phyloP scores from a whole-genome alignment of 2,888 invertebrate genomes.

The Adelphocoris suturalis region DNA sequence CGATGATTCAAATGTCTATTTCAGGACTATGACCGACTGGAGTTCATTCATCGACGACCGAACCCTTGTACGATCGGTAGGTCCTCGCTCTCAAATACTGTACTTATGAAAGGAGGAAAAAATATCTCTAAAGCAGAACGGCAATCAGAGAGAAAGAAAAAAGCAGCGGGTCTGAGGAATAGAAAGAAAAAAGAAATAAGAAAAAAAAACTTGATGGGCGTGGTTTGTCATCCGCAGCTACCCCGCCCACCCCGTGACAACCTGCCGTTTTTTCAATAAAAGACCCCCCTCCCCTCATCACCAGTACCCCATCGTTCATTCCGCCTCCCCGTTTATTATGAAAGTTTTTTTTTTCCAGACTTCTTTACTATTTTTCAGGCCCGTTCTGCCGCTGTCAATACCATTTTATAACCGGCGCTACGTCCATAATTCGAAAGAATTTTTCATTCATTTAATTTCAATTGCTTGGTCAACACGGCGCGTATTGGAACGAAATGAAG shows the following conservation, averaged over 20 bases:
- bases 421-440: not conserved
- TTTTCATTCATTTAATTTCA: slow-evolving; percentile 1
- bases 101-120: not conserved
- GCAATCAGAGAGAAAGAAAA: not conserved
- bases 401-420: slow-evolving; percentile 10
- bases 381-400: slow-evolving; percentile 18
- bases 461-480: not conserved
- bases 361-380: slow-evolving; percentile 28
- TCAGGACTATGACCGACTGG: no score
- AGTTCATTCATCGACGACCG: no score
- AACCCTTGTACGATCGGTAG: no score
- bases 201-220: slow-evolving; percentile 71
- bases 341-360: slow-evolving; percentile 10
- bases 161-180: slow-evolving; percentile 35
- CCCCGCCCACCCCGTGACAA: slow-evolving; percentile 70
- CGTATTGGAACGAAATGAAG: no score
- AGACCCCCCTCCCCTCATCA: slow-evolving; percentile 28
- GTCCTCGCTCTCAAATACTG: no score
- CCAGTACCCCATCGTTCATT: slow-evolving; percentile 8
- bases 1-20: no score
- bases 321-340: slow-evolving; percentile 45
- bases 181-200: slow-evolving; percentile 8
- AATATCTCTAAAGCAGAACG: slow-evolving; percentile 5
- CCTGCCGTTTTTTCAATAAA: slow-evolving; percentile 69
- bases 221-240: slow-evolving; percentile 71